Evolutionary conservation across 2,113 vertebrate species (phyloP), one percentile per base, ranked within the genome.

Genomic region (Ardeotis arabs): DNA sequence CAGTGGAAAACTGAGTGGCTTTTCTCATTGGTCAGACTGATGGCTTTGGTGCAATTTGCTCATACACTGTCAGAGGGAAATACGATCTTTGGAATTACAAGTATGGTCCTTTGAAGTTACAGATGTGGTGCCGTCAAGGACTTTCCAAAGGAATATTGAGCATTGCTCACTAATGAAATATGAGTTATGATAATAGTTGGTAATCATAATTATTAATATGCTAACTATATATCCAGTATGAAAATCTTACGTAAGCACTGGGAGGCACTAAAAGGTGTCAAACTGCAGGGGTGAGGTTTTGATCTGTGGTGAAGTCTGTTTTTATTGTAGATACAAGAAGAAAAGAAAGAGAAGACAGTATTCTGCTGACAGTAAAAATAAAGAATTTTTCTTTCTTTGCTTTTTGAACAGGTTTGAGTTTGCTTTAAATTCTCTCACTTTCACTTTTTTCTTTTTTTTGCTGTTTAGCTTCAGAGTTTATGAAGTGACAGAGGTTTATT

Each of bases 31-130:
- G 89, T 74, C 81, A 87, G 80, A 62, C n/a, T 15, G 59, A 73
- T 66, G 79, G 58, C 59, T 84, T 87, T 45, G 70, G 62, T 85
- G 74, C 91, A 85, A 35, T 94, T 91, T 91, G 84, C 62, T 85
- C 47, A n/a, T 17, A 14, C 41, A 10, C 41, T 67, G 84, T 76
- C 75, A 69, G 47, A 85, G 41, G 20, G 72, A 94, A 92, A 86
- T 59, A 29, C 0, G 74, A 92, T 44, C 86, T 55, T 33, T 70
- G 75, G 78, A 73, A 87, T 85, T 76, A 64, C 41, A 73, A 80
- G 31, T 33, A 22, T 22, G 33, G 75, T 22, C n/a, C 50, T 80
- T 84, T 80, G 92, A 93, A 94, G 63, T 88, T 33, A 35, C 75
- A 86, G 55, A 88, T 44, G 64, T 52, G 67, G 37, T 66, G 73